Evolutionary conservation across 2,797 vertebrate species (phyloP).

Genomic region (Morelia viridis): DNA sequence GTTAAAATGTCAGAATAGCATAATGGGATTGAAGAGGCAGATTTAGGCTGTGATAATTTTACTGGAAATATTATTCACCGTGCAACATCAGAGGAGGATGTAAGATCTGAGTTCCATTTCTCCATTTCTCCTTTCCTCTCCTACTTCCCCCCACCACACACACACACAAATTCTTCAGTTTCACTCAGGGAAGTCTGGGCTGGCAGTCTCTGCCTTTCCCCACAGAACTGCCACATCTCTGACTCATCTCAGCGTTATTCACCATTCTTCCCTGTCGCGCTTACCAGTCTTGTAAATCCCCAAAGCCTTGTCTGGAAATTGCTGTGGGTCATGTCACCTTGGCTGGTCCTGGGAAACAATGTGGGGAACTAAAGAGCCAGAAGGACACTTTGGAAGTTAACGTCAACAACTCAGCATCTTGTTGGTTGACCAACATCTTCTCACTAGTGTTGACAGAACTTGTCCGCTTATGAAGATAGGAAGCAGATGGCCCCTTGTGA

Average conservation of each 20-base stretch:
- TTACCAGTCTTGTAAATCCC: background rate
- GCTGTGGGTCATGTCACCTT: accelerated
- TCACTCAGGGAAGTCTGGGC: background rate
- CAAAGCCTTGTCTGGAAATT: background rate
- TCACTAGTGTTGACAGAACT: background rate
- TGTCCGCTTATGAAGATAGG: background rate
- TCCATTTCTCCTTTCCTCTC: background rate
- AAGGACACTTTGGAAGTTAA: background rate
- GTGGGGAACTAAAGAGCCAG: background rate
- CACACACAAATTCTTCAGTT: background rate
- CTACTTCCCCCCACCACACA: too few species aligned
- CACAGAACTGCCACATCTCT: background rate
- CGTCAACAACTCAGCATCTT: background rate
- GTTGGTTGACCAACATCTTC: background rate
- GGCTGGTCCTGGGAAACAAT: accelerated
- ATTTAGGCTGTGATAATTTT: background rate
- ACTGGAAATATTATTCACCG: background rate
- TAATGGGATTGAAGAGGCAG: background rate
- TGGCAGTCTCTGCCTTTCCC: background rate
- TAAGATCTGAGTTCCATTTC: background rate
- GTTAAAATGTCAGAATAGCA: background rate
- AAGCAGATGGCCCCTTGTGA: background rate
- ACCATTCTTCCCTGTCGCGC: background rate
- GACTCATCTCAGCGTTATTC: background rate
- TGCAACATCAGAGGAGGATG: background rate